phyloP scores from a whole-genome alignment of 2,113 vertebrate genomes.

The Edolisoma coerulescens region DNA sequence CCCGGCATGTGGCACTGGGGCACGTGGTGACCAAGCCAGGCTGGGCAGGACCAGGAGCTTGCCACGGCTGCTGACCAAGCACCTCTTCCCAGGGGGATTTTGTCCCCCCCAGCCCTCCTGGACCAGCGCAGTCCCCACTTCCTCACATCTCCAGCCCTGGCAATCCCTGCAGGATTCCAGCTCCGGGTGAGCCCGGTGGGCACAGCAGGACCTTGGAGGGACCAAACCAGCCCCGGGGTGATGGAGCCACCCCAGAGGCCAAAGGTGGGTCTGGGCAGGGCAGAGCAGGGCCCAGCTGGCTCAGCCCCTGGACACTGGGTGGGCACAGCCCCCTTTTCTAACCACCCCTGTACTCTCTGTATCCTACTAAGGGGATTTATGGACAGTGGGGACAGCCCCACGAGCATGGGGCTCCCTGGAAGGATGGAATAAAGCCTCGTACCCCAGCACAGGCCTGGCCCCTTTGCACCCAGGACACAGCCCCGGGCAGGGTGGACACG shows the following conservation, averaged over 20 bases:
- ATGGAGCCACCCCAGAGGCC: background rate
- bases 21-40: accelerated
- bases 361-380: accelerated
- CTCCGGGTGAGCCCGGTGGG: accelerated
- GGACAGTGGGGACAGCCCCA: background rate
- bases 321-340: background rate
- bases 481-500: accelerated
- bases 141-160: background rate
- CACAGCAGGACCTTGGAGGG: background rate
- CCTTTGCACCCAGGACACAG: background rate
- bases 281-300: background rate
- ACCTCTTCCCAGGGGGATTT: accelerated
- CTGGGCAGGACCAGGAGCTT: background rate
- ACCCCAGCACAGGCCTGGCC: background rate
- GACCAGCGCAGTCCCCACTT: accelerated
- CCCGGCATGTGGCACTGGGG: background rate
- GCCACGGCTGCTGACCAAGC: background rate
- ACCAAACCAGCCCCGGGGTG: background rate
- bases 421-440: background rate
- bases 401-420: background rate
- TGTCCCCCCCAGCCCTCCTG: accelerated
- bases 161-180: accelerated
- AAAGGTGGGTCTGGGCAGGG: background rate
- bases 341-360: background rate
- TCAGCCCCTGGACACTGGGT: accelerated